phyloP scores from a whole-genome alignment of 2,113 vertebrate genomes.

The Campylorhamphus procurvoides region DNA sequence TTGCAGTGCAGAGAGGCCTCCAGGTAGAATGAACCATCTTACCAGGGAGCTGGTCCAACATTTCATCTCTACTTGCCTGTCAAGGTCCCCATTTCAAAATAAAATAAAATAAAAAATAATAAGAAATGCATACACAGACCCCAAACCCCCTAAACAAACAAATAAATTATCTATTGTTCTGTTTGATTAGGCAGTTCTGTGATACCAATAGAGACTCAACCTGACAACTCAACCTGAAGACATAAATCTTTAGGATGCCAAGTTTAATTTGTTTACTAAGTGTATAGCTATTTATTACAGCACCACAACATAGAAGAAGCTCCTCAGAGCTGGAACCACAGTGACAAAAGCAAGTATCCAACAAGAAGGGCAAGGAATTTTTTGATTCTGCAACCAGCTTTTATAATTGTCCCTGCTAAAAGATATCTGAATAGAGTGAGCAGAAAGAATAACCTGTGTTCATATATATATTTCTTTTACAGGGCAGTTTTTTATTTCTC shows the following conservation, averaged over 20 bases:
- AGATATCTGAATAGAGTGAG: background rate
- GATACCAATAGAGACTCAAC: background rate
- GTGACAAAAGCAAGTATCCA: background rate
- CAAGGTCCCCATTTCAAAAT: background rate
- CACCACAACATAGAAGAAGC: accelerated
- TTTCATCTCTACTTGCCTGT: background rate
- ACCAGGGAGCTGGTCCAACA: background rate
- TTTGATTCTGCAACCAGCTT: background rate
- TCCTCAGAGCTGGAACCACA: background rate
- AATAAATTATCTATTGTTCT: background rate
- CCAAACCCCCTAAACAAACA: accelerated
- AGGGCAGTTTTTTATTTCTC: background rate
- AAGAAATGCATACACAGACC: accelerated
- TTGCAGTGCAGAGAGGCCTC: background rate
- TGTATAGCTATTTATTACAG: background rate
- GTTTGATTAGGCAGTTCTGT: background rate
- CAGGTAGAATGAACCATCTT: background rate
- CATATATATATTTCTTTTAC: background rate
- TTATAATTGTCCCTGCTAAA: background rate
- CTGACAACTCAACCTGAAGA: background rate
- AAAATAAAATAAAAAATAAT: background rate
- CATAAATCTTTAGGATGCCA: background rate
- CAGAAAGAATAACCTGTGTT: background rate
- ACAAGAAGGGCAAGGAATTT: background rate
- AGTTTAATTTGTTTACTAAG: background rate